A percentile compares a stretch with the other conserved stretches of the same genome.
Evolutionary conservation across 2,113 vertebrate species (phyloP).

Genomic region (Campylomormyrus tamandua): DNA sequence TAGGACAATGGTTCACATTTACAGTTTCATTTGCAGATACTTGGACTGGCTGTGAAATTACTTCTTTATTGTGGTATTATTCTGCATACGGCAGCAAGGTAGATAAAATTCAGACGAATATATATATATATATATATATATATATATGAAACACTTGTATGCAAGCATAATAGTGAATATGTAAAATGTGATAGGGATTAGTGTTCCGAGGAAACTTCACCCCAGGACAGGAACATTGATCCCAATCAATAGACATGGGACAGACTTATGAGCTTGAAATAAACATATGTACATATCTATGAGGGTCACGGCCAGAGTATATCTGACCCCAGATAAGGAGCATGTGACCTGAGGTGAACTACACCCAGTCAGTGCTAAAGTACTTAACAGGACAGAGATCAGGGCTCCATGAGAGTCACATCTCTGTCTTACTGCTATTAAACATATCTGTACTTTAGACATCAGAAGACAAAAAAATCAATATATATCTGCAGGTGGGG

Average conservation of each 20-base stretch:
- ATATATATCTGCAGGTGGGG: background rate
- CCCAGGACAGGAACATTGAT: background rate
- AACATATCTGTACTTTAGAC: background rate
- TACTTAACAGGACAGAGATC: background rate
- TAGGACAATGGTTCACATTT: background rate
- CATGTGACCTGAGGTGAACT: background rate
- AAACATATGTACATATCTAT: slow-evolving; percentile 1
- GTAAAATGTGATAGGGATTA: background rate
- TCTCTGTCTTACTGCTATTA: background rate
- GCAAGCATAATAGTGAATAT: background rate
- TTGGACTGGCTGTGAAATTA: background rate
- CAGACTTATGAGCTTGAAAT: background rate
- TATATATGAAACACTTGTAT: background rate
- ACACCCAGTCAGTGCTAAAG: background rate
- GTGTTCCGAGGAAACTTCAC: background rate
- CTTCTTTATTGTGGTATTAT: background rate
- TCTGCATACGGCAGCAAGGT: background rate
- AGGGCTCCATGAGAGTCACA: background rate
- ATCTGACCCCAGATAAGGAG: background rate
- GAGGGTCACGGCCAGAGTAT: background rate
- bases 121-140: background rate
- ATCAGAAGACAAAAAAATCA: background rate
- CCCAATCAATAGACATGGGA: background rate
- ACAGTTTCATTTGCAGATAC: background rate
- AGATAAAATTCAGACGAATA: background rate